A percentile compares a stretch with the other conserved stretches of the same genome.
phyloP scores from a whole-genome alignment of 2,888 invertebrate species.

The Pseudoips prasinana region DNA sequence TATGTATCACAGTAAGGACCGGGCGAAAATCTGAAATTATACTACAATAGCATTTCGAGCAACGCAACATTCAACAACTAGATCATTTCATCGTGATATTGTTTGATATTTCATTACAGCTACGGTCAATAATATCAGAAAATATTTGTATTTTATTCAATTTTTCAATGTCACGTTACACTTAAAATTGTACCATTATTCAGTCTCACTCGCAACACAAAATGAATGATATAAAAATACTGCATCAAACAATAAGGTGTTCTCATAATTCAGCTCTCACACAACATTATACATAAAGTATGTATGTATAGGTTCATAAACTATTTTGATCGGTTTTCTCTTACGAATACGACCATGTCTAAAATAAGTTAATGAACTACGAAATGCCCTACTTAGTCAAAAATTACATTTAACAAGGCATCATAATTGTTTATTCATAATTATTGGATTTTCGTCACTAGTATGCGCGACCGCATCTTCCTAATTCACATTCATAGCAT shows the following conservation, averaged over 20 bases:
- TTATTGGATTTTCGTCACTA: constrained; percentile 82
- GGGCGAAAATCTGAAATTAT: constrained; percentile 79
- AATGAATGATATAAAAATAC: constrained; percentile 76
- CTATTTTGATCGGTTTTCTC: constrained; percentile 74
- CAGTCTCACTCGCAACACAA: constrained; percentile 77
- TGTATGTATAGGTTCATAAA: constrained; percentile 45
- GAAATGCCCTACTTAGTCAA: constrained; percentile 78
- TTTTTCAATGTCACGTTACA: constrained; percentile 57
- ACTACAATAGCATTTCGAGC: constrained; percentile 73
- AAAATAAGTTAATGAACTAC: constrained; percentile 77
- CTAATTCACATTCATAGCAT: constrained; percentile 74
- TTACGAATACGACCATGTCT: constrained; percentile 70
- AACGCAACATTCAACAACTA: constrained; percentile 69
- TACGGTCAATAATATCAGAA: constrained; percentile 64
- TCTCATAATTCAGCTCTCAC: constrained; percentile 44
- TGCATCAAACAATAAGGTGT: constrained; percentile 68
- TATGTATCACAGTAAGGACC: constrained; percentile 77
- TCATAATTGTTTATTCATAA: constrained; percentile 69
- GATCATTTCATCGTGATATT: constrained; percentile 51
- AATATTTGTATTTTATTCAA: constrained; percentile 49
- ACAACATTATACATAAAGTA: constrained; percentile 53
- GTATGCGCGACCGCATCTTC: constrained; percentile 81
- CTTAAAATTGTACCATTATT: constrained; percentile 74
- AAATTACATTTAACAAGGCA: constrained; percentile 77
- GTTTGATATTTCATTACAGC: constrained; percentile 38